Percentiles rank a stretch among this genome's conserved stretches.
These are phyloP conservation scores for Globia sparganii DNA, from an alignment of 2,888 invertebrate species.

Conservation along the genomic window DNA sequence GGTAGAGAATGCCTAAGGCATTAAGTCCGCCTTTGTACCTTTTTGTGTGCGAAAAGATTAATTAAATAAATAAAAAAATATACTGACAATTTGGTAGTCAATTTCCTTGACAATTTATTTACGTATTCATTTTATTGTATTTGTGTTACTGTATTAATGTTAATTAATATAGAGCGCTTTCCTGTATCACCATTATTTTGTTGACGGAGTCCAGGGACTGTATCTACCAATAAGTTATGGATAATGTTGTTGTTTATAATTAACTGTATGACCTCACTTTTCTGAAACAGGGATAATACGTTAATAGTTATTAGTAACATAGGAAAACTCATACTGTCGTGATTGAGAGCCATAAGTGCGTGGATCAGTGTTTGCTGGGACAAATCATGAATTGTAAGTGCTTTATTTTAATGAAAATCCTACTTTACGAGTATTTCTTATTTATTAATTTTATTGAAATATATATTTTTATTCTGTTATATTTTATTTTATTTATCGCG, in stretches of 20 bases:
- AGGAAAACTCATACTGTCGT: background rate
- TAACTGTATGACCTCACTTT: slow-evolving; percentile 10
- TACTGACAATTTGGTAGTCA: no score
- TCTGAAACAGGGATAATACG: background rate
- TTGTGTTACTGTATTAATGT: no score
- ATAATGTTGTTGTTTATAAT: no score
- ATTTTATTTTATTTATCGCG: background rate
- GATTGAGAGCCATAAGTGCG: background rate
- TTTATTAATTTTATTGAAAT: background rate
- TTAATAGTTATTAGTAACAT: background rate
- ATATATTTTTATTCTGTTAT: background rate
- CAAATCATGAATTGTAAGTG: slow-evolving; percentile 31
- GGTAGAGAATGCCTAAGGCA: no score
- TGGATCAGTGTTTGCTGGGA: background rate
- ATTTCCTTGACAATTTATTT: no score
- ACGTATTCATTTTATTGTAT: background rate
- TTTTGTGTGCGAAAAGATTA: no score
- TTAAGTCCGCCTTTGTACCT: no score
- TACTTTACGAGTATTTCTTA: no score
- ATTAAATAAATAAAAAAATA: no score
- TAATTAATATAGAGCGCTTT: background rate
- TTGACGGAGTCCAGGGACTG: background rate
- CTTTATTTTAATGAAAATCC: background rate
- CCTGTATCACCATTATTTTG: background rate
- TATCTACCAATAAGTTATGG: no score